Base-by-base conservation (phyloP, 2,797 vertebrate genomes). In the Alcedo atthis region DNA sequence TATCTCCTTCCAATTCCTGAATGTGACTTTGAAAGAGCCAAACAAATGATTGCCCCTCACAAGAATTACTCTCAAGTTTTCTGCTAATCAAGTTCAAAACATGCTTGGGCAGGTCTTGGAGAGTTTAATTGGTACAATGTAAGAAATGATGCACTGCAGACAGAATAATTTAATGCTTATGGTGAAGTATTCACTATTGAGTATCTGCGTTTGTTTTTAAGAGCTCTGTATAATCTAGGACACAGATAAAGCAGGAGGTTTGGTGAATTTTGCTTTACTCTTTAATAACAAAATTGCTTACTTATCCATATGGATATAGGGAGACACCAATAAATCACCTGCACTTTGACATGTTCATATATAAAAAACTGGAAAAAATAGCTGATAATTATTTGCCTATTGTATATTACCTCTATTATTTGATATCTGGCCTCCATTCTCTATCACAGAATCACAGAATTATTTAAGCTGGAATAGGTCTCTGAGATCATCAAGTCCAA, bases 11-110 rank as follows among this genome's bases (percentile, higher is more conserved):
- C 70, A 46, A 76, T 71, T 79, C 74, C 19, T 75, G 54, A 59
- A 30, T 53, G 58, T 68, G 80, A 69, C 25, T 83, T 85, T 53
- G 40, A 79, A 78, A 69, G 28, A 85, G 12, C 10, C 30, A 74
- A 91, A 78, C 1, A 73, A 78, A 82, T 40, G 2, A 61, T 58
- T 89, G 20, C 6, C 48, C 30, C 63, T 76, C 63, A 84, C 90
- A 71, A 94, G 15, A 81, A 92, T 89, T 94, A 40, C 16, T 79
- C 22, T 53, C 35, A 58, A 55, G 11, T 87, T 89, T 86, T 84
- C 33, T 67, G 8, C 26, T 69, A 80, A 84, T 74, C 59, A 77
- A 58, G 64, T 35, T 68, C 53, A 85, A 88, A 74, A 21, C 46
- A 18, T 90, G 45, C 42, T 88, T 76, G 30, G 59, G 63, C 67